A percentile compares a stretch with the other conserved stretches of the same genome.
phyloP scores from a whole-genome alignment of 1,140 invertebrate genomes.

The Aplysia californica region DNA sequence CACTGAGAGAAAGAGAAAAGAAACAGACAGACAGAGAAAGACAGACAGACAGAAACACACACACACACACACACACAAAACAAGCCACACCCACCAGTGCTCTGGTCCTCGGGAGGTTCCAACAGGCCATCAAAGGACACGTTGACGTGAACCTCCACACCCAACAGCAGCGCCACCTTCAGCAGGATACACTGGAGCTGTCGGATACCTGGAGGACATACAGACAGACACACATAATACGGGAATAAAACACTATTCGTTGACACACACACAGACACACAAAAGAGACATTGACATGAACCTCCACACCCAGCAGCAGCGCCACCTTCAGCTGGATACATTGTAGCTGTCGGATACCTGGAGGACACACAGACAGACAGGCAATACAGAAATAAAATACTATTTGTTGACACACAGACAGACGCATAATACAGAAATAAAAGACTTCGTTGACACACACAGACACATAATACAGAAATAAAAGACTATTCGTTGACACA shows the following conservation, averaged over 20 bases:
- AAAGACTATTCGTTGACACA: too few relatives aligned
- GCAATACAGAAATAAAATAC: too few relatives aligned
- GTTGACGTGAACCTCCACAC: conserved; percentile 93
- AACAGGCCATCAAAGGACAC: conserved; percentile 89
- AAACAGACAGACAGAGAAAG: too few relatives aligned
- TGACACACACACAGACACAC: conserved; percentile 84
- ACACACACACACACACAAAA: too few relatives aligned
- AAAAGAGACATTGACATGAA: conserved; percentile 91
- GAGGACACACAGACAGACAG: too few relatives aligned
- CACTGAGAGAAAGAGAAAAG: too few relatives aligned
- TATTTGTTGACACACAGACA: conserved; percentile 73
- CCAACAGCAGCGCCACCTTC: conserved; percentile 95
- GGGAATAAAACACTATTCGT: conserved; percentile 20
- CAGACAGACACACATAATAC: too few relatives aligned
- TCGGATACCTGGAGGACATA: conserved; percentile 80
- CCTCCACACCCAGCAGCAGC: conserved; percentile 94
- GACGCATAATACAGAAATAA: background rate
- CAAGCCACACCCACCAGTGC: conserved; percentile 23
- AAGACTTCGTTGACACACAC: background rate
- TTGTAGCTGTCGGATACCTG: conserved; percentile 91
- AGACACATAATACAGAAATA: background rate
- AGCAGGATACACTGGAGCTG: conserved; percentile 95
- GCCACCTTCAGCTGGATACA: conserved; percentile 96
- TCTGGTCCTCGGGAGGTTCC: conserved; percentile 75
- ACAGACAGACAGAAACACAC: too few relatives aligned